Base-by-base conservation (phyloP, 2,888 invertebrate species). In the Lysandra bellargus region DNA sequence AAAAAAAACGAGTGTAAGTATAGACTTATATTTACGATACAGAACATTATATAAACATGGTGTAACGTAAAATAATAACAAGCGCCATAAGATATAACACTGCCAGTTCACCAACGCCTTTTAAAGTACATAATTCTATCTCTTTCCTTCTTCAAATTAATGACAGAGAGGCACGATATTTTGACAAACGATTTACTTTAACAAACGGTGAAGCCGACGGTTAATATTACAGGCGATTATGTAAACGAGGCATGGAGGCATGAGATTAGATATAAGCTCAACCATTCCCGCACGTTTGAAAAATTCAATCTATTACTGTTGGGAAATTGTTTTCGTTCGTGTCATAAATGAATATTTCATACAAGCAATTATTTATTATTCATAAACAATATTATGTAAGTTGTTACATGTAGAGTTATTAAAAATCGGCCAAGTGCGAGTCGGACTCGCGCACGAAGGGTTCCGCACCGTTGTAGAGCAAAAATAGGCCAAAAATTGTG, bases 261-360 rank as follows among this genome's bases (percentile, higher is more conserved):
- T 64, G 64, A 30, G 30, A 30, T 4, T 64, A 64, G 33, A 12
- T 14, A 30, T 69, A 69, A 33, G 30, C 69, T 14, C 30, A 69
- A 33, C 69, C 33, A 33, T 69, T 33, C 69, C 69, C 30, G 12
- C 33, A 14, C 69, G 30, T 69, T 64, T 9, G 6, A 69, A 69
- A 69, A 69, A 69, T 61, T 23, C 61, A n/a, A 61, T 61, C n/a
- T 61, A 61, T 33, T 69, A 33, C 69, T 33, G 69, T 69, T 69
- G 12, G 12, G 69, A 33, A 30, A 69, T 69, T 33, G 69, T 69
- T 69, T 69, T 69, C 33, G 4, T 30, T 69, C 4, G 33, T 33
- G 30, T 14, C 23, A 69, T 9, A 6, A 33, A 69, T 69, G 30
- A 69, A 69, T 69, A 69, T 69, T 69, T 69, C 69, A 69, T 33